Evolutionary conservation across 2,888 invertebrate genomes (phyloP).

Genomic region (Calliopum simillimum): DNA sequence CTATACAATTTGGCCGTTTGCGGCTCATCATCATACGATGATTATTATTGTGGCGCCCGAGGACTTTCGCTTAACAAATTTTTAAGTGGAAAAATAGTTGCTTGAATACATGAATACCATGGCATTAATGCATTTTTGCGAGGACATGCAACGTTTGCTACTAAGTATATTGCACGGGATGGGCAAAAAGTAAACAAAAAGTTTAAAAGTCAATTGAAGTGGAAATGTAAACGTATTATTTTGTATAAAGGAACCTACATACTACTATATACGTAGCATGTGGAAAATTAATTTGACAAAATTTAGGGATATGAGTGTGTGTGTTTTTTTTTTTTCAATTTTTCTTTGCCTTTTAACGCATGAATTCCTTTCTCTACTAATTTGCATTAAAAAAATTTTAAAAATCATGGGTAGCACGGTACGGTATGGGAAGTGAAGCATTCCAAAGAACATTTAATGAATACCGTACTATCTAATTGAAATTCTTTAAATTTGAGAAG

Average conservation of each 20-base stretch:
- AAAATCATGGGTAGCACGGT: no score
- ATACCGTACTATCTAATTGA: no score
- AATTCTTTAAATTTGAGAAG: no score
- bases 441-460: no score
- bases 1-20: neutral
- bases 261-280: neutral
- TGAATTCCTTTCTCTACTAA: neutral
- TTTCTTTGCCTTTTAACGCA: no score
- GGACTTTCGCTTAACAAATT: constrained; percentile 42
- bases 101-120: constrained; percentile 28
- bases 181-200: neutral
- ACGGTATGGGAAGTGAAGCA: no score
- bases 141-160: neutral
- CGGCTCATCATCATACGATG: constrained; percentile 15
- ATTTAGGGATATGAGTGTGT: constrained; percentile 28
- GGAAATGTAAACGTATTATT: no score
- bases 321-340: no score
- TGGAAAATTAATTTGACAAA: constrained; percentile 18
- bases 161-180: neutral
- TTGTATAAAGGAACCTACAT: no score
- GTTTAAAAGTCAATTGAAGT: neutral
- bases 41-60: constrained; percentile 42
- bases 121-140: neutral
- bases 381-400: neutral
- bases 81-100: constrained; percentile 49